Percentiles rank a stretch among this genome's conserved stretches.
Evolutionary conservation across 2,113 vertebrate genomes (phyloP).

Genomic region (Lontra canadensis): DNA sequence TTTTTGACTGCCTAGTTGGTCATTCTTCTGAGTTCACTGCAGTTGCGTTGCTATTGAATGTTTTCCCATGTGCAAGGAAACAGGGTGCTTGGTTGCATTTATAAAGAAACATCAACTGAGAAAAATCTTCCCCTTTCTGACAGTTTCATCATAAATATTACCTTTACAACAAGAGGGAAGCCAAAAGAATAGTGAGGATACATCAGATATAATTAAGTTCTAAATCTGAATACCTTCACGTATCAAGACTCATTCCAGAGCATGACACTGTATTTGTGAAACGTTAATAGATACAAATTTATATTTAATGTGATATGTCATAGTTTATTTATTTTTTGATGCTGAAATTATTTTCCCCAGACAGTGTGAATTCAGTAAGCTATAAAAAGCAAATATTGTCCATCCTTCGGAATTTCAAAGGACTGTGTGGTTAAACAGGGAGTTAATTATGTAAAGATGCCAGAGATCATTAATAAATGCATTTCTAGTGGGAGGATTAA

Average conservation of each 20-base stretch:
- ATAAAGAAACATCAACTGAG: neutral
- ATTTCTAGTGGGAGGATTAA: neutral
- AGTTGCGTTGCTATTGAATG: neutral
- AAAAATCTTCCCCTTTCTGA: neutral
- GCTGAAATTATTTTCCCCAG: constrained; percentile 38
- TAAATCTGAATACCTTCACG: neutral
- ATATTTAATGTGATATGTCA: constrained; percentile 21
- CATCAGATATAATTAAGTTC: constrained; percentile 24
- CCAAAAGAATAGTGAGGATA: neutral
- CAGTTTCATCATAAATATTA: neutral
- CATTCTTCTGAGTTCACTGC: neutral
- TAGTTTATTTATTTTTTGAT: constrained; percentile 41
- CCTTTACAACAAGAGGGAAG: neutral
- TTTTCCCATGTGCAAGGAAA: neutral
- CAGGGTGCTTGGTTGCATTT: neutral
- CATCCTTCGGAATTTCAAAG: constrained; percentile 36
- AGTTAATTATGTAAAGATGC: constrained; percentile 54
- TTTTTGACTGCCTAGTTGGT: neutral
- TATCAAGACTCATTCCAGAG: neutral
- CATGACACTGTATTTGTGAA: neutral
- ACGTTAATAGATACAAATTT: constrained; percentile 45
- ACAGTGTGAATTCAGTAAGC: neutral
- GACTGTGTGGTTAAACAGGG: neutral
- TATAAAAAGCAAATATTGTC: constrained; percentile 32
- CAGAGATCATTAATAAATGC: constrained; percentile 42